phyloP scores from a whole-genome alignment of 2,888 invertebrate genomes.

The Polia nebulosa region DNA sequence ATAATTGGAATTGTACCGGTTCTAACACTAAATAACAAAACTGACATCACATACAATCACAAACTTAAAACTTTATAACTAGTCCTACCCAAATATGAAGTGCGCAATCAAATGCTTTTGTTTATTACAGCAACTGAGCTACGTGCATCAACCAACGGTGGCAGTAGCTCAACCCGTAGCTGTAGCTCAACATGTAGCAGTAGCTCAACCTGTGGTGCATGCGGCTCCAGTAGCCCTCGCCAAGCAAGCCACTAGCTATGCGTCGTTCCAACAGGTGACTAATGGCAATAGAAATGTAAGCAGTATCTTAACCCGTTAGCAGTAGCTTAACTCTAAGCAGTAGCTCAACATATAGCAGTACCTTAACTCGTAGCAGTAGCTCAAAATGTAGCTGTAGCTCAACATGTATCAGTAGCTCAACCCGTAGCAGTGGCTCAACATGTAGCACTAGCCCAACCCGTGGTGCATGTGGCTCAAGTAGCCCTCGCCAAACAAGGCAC shows the following conservation, averaged over 20 bases:
- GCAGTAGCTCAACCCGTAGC: slow-evolving; percentile 52
- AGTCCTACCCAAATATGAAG: no score
- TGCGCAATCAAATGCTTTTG: neutral
- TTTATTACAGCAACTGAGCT: slow-evolving; percentile 68
- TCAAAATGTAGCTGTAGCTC: slow-evolving; percentile 57
- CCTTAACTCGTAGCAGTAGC: slow-evolving; percentile 71
- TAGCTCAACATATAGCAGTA: slow-evolving; percentile 68
- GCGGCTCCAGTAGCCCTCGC: slow-evolving; percentile 70
- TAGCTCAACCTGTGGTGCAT: slow-evolving; percentile 76
- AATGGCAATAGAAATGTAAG: neutral
- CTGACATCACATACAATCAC: neutral
- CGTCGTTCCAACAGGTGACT: slow-evolving; percentile 88
- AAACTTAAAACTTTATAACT: neutral
- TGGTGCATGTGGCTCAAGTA: slow-evolving; percentile 76
- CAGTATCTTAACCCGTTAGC: neutral
- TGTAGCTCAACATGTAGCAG: slow-evolving; percentile 66
- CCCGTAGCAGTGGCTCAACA: slow-evolving; percentile 69
- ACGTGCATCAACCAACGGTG: slow-evolving; percentile 69
- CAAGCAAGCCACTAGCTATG: slow-evolving; percentile 90
- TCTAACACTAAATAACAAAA: neutral
- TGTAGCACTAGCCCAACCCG: slow-evolving; percentile 69
- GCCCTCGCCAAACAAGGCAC: slow-evolving; percentile 78
- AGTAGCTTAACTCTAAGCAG: slow-evolving; percentile 36
- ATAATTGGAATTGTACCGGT: neutral
- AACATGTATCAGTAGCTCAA: no score